Base-by-base conservation (phyloP, 1,140 invertebrate genomes). In the Philotrypesis tridentata region DNA sequence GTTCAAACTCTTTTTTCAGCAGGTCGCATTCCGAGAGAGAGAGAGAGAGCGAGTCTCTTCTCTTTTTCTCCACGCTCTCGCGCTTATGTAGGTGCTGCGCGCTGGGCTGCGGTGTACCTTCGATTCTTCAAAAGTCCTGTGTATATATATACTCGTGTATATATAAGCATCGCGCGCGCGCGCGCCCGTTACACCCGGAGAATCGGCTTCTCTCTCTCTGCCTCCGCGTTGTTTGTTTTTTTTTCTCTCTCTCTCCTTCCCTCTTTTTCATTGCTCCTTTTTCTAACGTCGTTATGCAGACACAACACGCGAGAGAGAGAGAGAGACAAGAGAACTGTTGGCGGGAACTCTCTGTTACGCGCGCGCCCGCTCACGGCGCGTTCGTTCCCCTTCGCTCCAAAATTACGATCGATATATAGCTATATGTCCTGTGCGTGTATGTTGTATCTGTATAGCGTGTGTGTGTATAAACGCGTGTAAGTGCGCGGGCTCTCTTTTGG, bases 221-320 rank as follows among this genome's bases (percentile, higher is more conserved):
- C n/a, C n/a, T n/a, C n/a, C 67, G 67, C 31, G 21, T 33, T 60
- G 55, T 27, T 11, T 48, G 17, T 33, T 27, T 27, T 12, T 25
- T 17, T 27, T 31, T 37, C 14, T 37, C 43, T 65, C 48, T 29
- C 25, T 17, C 27, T 82, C 75, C 27, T 65, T 23, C 60, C 31
- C 63, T 17, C 14, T 33, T 40, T 43, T 27, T 8, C 31, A 17
- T 25, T 60, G 14, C 55, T 12, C 48, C 65, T 31, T 67, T 76
- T 71, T 82, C 43, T 55, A 17, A 55, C 48, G 67, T 48, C 43
- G 48, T 55, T 21, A 55, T n/a, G n/a, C 72, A 79, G 79, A 33
- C 80, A 82, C 33, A 29, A 27, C 9, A 65, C 61, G 61, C 23
- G 25, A 65, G 61, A 12, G 23, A 65, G 0, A 0, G 25, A 25